These are phyloP conservation scores for Labia minor DNA, from an alignment of 2,888 invertebrate species.

Conservation along the genomic window DNA sequence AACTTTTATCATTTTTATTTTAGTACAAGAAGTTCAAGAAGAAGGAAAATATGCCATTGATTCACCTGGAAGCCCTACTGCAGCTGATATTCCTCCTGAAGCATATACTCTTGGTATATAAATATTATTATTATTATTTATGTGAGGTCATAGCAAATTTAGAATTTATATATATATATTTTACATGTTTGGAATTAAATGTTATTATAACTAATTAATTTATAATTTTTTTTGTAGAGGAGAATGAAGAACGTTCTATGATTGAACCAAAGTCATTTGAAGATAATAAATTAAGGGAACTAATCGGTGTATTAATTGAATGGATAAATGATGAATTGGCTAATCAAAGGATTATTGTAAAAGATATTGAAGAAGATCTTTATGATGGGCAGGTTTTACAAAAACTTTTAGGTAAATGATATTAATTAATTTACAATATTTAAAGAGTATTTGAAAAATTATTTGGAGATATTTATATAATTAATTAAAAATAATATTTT, in stretches of 20 bases:
- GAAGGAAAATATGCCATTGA: conserved; percentile 95
- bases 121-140: not conserved
- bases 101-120: conserved; percentile 76
- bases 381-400: conserved; percentile 90
- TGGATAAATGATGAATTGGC: conserved; percentile 99
- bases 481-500: conserved; percentile 27
- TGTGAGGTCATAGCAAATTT: not conserved
- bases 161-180: conserved; percentile 17
- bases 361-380: conserved; percentile 90
- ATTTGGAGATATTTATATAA: not conserved
- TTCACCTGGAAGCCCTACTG: conserved; percentile 84
- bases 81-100: conserved; percentile 81
- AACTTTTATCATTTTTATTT: not conserved
- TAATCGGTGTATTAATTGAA: conserved; percentile 79
- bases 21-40: conserved; percentile 88
- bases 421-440: not conserved
- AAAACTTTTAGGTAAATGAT: conserved; percentile 46
- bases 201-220: not conserved
- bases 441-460: not conserved
- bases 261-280: conserved; percentile 81
- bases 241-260: conserved; percentile 94
- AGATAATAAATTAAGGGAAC: conserved; percentile 73
- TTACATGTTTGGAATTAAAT: not conserved
- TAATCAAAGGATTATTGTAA: conserved; percentile 90
- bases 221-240: conserved; percentile 48